phyloP scores from a whole-genome alignment of 30 jellyfish, hydroid and myxozoan species.

The Nemopilema nomurai region DNA sequence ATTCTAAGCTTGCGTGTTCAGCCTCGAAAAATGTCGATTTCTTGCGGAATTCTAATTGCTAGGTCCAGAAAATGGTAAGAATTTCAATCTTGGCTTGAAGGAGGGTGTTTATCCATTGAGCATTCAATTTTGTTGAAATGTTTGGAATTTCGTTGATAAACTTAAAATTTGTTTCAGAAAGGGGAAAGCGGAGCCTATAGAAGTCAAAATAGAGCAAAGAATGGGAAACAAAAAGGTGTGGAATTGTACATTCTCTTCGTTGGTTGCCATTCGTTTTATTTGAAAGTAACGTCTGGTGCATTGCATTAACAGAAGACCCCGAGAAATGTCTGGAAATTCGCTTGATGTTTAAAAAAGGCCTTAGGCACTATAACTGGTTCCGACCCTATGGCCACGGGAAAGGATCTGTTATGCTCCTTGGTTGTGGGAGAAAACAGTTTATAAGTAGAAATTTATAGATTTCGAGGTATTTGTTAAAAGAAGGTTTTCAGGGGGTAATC shows the following conservation, averaged over 20 bases:
- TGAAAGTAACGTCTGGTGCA: not conserved
- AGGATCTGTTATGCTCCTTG: too few species aligned
- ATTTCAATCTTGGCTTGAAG: not conserved
- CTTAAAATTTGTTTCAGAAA: slow-evolving; percentile 56
- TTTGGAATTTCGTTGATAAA: not conserved
- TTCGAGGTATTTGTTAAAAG: too few species aligned
- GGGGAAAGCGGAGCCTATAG: slow-evolving; percentile 85
- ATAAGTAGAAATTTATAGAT: too few species aligned
- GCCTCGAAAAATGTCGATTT: not conserved
- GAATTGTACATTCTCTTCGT: not conserved
- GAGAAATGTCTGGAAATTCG: not conserved
- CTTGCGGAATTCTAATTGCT: not conserved
- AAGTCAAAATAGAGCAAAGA: slow-evolving; percentile 78
- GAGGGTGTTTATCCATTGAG: not conserved
- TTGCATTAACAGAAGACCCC: not conserved
- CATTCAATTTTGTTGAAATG: too few species aligned
- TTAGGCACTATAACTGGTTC: too few species aligned
- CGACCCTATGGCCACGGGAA: too few species aligned
- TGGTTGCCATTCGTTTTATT: not conserved
- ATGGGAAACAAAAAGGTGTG: slow-evolving; percentile 96
- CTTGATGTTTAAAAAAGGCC: not conserved
- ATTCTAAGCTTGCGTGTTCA: not conserved
- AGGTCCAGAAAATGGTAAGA: not conserved
- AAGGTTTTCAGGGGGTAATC: too few species aligned
- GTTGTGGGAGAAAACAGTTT: too few species aligned